phyloP scores from a whole-genome alignment of 2,888 invertebrate genomes.

The Diarsia brunnea region DNA sequence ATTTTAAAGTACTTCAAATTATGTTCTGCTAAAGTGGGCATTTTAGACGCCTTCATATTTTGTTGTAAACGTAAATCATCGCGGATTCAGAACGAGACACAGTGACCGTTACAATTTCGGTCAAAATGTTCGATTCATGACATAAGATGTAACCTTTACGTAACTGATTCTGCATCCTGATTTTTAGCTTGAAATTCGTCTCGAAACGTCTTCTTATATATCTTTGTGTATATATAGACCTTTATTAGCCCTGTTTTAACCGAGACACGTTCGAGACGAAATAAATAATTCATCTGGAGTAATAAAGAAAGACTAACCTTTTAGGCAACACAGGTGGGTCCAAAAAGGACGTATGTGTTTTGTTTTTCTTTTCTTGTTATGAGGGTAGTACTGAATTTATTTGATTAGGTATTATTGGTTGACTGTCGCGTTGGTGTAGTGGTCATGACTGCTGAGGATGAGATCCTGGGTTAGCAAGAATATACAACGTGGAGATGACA shows the following conservation, averaged over 20 bases:
- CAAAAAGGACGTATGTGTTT: constrained; percentile 23
- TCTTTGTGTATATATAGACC: constrained; percentile 1
- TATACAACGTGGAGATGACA: too few relatives aligned
- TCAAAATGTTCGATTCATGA: not conserved
- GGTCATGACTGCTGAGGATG: too few relatives aligned
- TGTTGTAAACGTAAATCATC: constrained; percentile 18
- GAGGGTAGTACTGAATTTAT: constrained; percentile 6
- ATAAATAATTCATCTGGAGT: constrained; percentile 62
- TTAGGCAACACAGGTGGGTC: constrained; percentile 50
- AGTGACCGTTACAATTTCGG: constrained; percentile 1
- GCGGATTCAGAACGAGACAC: constrained; percentile 5
- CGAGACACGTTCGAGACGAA: constrained; percentile 46
- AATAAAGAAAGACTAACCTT: constrained; percentile 44
- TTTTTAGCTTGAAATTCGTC: constrained; percentile 20
- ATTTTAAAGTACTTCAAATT: too few relatives aligned
- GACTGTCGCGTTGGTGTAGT: too few relatives aligned
- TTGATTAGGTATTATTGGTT: not conserved
- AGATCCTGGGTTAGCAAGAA: too few relatives aligned
- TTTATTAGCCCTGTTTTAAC: constrained; percentile 42
- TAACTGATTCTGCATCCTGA: constrained; percentile 29
- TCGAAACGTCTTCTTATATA: not conserved
- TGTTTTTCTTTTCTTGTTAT: constrained; percentile 4
- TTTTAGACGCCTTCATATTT: too few relatives aligned
- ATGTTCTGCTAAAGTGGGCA: too few relatives aligned
- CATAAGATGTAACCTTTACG: not conserved